A percentile compares a stretch with the other conserved stretches of the same genome.
phyloP scores from a whole-genome alignment of 2,797 vertebrate species.

The Ceryle rudis region DNA sequence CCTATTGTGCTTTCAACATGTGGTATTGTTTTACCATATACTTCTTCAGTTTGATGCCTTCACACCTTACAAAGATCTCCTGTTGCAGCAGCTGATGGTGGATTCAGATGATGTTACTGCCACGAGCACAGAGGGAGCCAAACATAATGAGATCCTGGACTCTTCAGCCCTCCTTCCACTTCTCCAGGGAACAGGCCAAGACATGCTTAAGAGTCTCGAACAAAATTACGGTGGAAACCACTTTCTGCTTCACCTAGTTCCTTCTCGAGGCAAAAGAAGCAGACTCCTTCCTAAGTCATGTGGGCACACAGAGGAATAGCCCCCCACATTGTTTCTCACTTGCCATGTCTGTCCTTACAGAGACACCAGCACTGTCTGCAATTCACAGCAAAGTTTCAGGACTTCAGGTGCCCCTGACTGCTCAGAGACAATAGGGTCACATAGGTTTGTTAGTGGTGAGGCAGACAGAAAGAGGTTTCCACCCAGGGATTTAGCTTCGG shows the following conservation, averaged over 20 bases:
- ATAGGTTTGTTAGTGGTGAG: background rate
- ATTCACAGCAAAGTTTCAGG: background rate
- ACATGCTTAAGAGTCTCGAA: background rate
- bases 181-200: background rate
- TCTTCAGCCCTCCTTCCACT: background rate
- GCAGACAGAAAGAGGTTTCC: background rate
- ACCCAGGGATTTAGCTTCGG: background rate
- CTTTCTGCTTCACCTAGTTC: background rate
- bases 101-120: conserved; percentile 24
- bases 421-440: background rate
- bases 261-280: background rate
- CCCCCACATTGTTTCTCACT: background rate
- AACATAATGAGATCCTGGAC: background rate
- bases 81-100: conserved; percentile 14
- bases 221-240: background rate
- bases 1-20: conserved; percentile 66
- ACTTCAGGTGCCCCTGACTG: background rate
- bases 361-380: background rate
- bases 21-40: conserved; percentile 63
- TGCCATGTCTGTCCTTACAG: background rate
- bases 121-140: background rate
- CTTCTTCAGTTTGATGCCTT: conserved; percentile 44
- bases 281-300: background rate
- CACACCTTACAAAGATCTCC: conserved; percentile 59
- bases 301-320: background rate